Base-by-base conservation (phyloP, 2,888 invertebrate species). In the Drosophila pegasa region DNA sequence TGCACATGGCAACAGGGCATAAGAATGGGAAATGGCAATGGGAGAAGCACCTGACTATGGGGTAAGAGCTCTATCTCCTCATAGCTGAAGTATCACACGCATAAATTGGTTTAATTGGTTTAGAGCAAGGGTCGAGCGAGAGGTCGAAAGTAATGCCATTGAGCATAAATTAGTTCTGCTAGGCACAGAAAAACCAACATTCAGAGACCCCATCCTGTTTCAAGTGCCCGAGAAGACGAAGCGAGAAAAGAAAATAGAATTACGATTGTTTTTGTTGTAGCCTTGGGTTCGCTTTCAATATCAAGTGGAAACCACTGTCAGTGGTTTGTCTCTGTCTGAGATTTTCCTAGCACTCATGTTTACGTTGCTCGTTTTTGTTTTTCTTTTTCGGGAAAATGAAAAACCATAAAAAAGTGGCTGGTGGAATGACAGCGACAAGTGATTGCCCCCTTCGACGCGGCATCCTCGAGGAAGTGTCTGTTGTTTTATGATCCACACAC, bases 381-480 rank as follows among this genome's bases (percentile, higher is more conserved):
- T 38, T 18, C 14, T 9, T 20, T 73, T 64, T 60, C 29, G 51
- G 54, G 54, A 71, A 79, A 77, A 54, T 31, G 54, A 71, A 79
- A 77, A 56, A 56, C 65, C 61, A 76, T 78, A 80, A 81, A 83
- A 79, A 82, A 66, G 51, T 66, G 59, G 45, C 67, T 66, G 27
- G 79, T 33, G 16, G 79, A 72, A 45, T 75, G 80, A 83, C 81
- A 82, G 79, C 72, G 81, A 73, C 80, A 82, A 85, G 74, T 80
- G 83, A 76, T 81, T 81, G 73, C 41, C 16, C 47, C 47, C 45
- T 14, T 20, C 33, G 33, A 12, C 33, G 48, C 22, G 48, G 29
- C 31, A 56, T 55, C 73, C 65, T 60, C 57, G 9, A 63, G 56
- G 58, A 71, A 71, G 43, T 67, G 41, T 61, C 50, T 55, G 52